Evolutionary conservation across 2,113 vertebrate genomes (phyloP).

Genomic region (Microcebus ravelobensis): DNA sequence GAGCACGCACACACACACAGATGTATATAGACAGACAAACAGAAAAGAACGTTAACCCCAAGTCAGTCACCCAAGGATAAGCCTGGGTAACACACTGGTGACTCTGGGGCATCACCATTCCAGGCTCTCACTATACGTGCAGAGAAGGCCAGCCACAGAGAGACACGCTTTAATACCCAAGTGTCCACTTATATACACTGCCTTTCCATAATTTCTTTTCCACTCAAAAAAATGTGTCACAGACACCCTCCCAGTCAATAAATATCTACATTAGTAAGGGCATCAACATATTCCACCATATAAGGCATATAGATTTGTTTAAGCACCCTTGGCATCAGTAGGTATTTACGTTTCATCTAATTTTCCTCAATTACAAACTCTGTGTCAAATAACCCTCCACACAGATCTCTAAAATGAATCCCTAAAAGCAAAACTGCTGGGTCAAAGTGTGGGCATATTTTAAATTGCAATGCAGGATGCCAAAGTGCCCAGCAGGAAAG

Average conservation of each 20-base stretch:
- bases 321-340: not conserved
- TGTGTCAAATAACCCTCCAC: not conserved
- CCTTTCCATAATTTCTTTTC: not conserved
- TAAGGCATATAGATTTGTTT: not conserved
- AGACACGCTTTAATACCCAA: not conserved
- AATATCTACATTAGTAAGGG: not conserved
- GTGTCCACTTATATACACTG: not conserved
- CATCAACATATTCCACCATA: not conserved
- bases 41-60: not conserved
- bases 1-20: not conserved
- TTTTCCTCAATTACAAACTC: not conserved
- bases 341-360: not conserved
- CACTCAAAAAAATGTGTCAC: not conserved
- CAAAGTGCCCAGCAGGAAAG: not conserved
- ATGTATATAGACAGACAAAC: not conserved
- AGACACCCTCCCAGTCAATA: not conserved
- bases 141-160: not conserved
- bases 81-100: not conserved
- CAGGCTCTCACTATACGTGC: not conserved
- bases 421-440: not conserved
- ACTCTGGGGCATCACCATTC: not conserved
- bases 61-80: not conserved
- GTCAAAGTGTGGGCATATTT: slow-evolving; percentile 23
- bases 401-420: not conserved
- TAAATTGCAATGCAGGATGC: not conserved